These are phyloP conservation scores for Trachymyrmex cornetzi DNA, from an alignment of 1,140 invertebrate genomes.

Conservation along the genomic window DNA sequence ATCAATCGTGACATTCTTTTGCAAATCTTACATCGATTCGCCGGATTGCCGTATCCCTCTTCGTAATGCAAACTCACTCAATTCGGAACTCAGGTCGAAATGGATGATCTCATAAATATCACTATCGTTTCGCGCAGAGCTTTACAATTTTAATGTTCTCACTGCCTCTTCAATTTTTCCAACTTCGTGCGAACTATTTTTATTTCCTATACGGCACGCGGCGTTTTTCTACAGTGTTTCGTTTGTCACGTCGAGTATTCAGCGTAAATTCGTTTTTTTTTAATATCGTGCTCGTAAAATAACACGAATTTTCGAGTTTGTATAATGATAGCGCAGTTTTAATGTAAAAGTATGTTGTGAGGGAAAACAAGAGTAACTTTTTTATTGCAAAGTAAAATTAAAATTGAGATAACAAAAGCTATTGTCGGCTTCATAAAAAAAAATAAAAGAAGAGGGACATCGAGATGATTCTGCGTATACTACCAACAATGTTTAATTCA, in stretches of 20 bases:
- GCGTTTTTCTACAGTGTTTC: slow-evolving; percentile 36
- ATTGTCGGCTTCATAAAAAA: slow-evolving; percentile 5
- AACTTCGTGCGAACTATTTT: slow-evolving; percentile 23
- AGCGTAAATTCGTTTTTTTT: slow-evolving; percentile 20
- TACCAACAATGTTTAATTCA: slow-evolving; percentile 21
- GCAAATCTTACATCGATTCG: neutral
- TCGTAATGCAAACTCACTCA: neutral
- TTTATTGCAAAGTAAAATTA: slow-evolving; percentile 11
- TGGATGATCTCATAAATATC: slow-evolving; percentile 6
- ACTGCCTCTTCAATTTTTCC: slow-evolving; percentile 44
- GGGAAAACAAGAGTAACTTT: slow-evolving; percentile 22
- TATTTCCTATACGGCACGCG: neutral
- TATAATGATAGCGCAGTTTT: slow-evolving; percentile 38
- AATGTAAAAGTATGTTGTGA: slow-evolving; percentile 26
- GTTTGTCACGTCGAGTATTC: neutral
- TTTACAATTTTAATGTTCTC: slow-evolving; percentile 35
- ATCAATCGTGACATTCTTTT: slow-evolving; percentile 17
- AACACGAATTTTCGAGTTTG: slow-evolving; percentile 42
- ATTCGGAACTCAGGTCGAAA: neutral
- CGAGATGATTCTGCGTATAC: neutral
- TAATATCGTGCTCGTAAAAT: slow-evolving; percentile 27
- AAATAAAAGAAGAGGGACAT: slow-evolving; percentile 1
- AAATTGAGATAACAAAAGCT: slow-evolving; percentile 21
- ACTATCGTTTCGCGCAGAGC: neutral
- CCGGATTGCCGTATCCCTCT: neutral